These are phyloP conservation scores for Hartigia nigra DNA, from an alignment of 2,888 invertebrate species.

Conservation along the genomic window DNA sequence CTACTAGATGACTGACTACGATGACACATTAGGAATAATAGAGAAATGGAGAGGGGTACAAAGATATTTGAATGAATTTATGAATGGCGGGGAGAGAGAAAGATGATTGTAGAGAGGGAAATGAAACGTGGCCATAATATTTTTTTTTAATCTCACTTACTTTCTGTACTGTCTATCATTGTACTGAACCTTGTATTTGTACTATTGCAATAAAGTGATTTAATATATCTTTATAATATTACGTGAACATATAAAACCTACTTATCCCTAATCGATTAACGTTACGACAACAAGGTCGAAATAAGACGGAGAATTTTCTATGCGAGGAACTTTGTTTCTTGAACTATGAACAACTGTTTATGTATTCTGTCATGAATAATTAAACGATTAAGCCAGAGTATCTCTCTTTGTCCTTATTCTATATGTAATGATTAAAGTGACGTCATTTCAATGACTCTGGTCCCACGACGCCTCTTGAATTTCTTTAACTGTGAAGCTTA, in stretches of 20 bases:
- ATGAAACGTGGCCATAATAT: neutral
- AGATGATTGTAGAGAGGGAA: neutral
- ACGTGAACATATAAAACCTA: neutral
- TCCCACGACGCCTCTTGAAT: neutral
- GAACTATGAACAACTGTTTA: neutral
- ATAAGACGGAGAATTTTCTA: neutral
- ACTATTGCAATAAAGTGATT: neutral
- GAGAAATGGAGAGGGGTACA: neutral
- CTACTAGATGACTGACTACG: neutral
- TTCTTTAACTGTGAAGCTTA: neutral
- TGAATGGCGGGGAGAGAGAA: neutral
- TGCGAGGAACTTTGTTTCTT: neutral
- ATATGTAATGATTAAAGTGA: neutral
- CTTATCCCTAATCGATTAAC: neutral
- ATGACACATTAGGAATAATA: neutral
- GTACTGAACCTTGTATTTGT: neutral
- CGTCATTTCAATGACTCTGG: neutral
- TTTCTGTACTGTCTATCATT: neutral
- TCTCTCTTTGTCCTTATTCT: neutral
- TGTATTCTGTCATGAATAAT: neutral
- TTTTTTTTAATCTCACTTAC: neutral
- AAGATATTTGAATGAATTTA: neutral
- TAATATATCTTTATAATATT: neutral
- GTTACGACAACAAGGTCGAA: neutral
- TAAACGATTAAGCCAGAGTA: neutral